Percentiles rank a stretch among this genome's conserved stretches.
Conservation (phyloP, 2,888 invertebrate species). For the Incurvaria masculella region DNA sequence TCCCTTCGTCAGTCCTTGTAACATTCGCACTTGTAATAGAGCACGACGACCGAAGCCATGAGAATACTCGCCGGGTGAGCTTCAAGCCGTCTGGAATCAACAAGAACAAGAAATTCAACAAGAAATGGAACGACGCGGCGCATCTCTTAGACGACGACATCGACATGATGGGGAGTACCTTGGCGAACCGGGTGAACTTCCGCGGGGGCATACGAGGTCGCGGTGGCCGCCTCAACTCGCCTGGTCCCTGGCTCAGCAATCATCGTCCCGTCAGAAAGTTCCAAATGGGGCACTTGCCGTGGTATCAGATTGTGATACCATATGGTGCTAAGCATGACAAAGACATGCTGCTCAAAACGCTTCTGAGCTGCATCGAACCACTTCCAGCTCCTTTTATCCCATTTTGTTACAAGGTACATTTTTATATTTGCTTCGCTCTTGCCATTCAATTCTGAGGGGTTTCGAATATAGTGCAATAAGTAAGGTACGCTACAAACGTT, state of each 20-base stretch:
- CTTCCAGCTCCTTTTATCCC: constrained; percentile 69
- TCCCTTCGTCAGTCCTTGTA: neutral
- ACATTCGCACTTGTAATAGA: constrained; percentile 25
- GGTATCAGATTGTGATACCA: constrained; percentile 72
- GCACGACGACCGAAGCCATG: constrained; percentile 45
- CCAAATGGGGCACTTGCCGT: constrained; percentile 54
- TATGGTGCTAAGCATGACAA: constrained; percentile 74
- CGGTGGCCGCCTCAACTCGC: constrained; percentile 45
- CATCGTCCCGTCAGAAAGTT: constrained; percentile 39
- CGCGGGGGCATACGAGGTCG: constrained; percentile 36
- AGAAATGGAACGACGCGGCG: constrained; percentile 40
- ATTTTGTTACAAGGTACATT: constrained; percentile 57
- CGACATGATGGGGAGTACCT: constrained; percentile 46
- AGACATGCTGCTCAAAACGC: constrained; percentile 58
- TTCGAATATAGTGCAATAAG: too few relatives aligned
- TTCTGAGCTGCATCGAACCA: constrained; percentile 54
- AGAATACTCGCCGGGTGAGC: constrained; percentile 47
- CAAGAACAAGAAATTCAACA: constrained; percentile 41
- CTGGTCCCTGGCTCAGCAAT: constrained; percentile 31
- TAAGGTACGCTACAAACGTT: too few relatives aligned
- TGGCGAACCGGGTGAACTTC: constrained; percentile 19
- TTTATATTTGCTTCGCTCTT: too few relatives aligned
- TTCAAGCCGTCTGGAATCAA: constrained; percentile 51
- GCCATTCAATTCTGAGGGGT: too few relatives aligned
- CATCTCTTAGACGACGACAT: constrained; percentile 61